Base-by-base conservation (phyloP, 2,797 vertebrate genomes). In the Etheostoma nigrum region DNA sequence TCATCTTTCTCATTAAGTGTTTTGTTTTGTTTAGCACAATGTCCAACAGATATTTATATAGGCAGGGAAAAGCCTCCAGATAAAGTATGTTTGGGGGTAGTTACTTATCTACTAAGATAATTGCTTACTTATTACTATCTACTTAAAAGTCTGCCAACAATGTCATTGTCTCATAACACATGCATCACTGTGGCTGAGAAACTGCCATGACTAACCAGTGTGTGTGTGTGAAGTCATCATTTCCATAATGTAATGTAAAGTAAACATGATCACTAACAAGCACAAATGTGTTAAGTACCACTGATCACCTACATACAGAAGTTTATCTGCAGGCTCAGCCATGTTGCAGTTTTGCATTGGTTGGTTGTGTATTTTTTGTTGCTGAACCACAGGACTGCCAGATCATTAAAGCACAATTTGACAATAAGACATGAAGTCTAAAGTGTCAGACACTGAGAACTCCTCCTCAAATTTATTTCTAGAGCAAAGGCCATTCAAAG, bases 241-340 rank as follows among this genome's bases (percentile, higher is more conserved):
- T 74, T 63, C 68, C 76, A 68, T 62, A 64, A 87, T 74, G 75
- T 77, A 71, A 60, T 71, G 58, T 27, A 27, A 79, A 79, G 51
- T 82, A 64, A 86, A 83, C 78, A 44, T 45, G 47, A 60, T 85
- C 72, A 86, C 54, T 85, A 77, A 86, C 67, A 71, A 74, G 62
- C 53, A 76, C 52, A 69, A 60, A 63, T 45, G 42, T 61, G 55
- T 73, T 40, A 52, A 57, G 2, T 67, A 47, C 45, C 57, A 49
- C 60, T 47, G 51, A 55, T 15, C 57, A 73, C 12, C 16, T 60
- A 36, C 48, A 60, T 42, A 27, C n/a, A 52, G 70, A 4, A 44
- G 54, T 27, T 21, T 60, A 42, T 48, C 55, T 40, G 55, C 16
- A 11, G 18, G 13, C 61, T 55, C 25, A 55, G 64, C 5, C 44